phyloP scores from a whole-genome alignment of 2,113 vertebrate species.

The Pelecanus crispus region DNA sequence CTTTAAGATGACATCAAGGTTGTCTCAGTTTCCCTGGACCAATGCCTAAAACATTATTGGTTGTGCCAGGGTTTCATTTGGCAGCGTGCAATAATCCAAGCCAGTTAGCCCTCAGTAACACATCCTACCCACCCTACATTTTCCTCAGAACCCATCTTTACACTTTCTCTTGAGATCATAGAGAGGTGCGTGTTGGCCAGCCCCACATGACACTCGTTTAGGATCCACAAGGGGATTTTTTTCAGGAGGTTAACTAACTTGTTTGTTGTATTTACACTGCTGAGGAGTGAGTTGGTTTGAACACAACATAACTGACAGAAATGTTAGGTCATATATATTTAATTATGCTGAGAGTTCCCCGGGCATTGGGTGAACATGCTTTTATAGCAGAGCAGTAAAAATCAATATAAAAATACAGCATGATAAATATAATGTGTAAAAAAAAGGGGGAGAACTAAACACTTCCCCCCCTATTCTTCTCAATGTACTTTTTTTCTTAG shows the following conservation, averaged over 20 bases:
- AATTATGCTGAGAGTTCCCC: background rate
- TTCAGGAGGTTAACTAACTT: background rate
- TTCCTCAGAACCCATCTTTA: background rate
- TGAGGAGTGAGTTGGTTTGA: background rate
- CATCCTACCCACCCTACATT: background rate
- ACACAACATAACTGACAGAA: background rate
- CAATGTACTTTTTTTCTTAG: background rate
- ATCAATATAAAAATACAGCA: background rate
- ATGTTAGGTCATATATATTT: background rate
- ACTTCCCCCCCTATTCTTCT: rapidly evolving
- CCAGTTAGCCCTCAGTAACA: background rate
- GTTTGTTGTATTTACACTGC: background rate
- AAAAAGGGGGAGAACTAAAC: background rate
- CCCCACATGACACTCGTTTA: background rate
- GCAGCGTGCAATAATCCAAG: background rate
- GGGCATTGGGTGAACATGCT: background rate
- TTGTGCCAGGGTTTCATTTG: background rate
- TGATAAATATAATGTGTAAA: background rate
- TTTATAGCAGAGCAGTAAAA: background rate
- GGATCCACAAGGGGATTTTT: background rate
- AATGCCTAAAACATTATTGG: background rate
- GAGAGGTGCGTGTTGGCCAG: background rate
- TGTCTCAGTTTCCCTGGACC: background rate
- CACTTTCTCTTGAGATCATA: background rate
- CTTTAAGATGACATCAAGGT: background rate